Evolutionary conservation across 2,113 vertebrate genomes (phyloP), one percentile per base, ranked within the genome.

Genomic region (Cardinalis cardinalis): DNA sequence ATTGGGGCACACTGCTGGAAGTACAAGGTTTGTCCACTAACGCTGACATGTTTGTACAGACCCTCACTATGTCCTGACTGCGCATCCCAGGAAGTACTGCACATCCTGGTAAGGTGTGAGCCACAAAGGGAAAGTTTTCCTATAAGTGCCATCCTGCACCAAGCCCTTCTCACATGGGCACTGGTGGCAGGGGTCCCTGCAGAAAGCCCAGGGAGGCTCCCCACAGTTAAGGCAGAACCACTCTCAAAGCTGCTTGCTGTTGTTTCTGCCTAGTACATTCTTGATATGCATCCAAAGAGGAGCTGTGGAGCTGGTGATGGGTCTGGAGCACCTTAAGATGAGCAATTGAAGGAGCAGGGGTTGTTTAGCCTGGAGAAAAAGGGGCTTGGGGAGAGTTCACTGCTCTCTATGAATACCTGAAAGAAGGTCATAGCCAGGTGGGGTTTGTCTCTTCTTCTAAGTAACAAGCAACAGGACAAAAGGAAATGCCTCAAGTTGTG

Each of bases 41-140:
- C 0, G 0, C 44, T 12, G 10, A 7, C 1, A 3, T 40, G 34
- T 26, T 43, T 0, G 0, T 19, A 19, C 32, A 34, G 78, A 29
- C 21, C 13, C 20, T 18, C 18, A 7, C 23, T 46, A 31, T 41
- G 21, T 41, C 58, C 55, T 40, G 53, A 7, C 64, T 63, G 44
- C 7, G 1, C 9, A 14, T 60, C n/a, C 44, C 43, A 84, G 51
- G 56, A 48, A 18, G 23, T 40, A 46, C 36, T 60, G 18, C 23
- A 2, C 5, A 6, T 25, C 23, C 53, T 48, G 28, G 52, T 26
- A 59, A 11, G 6, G 6, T 12, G 41, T 0, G 0, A 59, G 29
- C 20, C 74, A 4, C 3, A 1, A 64, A 64, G 31, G 40, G 52
- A 63, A 38, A 18, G 36, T 18, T 78, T 53, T 34, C 32, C 36